Base-by-base conservation (phyloP, 2,113 vertebrate genomes). In the Psittacara wagleri region DNA sequence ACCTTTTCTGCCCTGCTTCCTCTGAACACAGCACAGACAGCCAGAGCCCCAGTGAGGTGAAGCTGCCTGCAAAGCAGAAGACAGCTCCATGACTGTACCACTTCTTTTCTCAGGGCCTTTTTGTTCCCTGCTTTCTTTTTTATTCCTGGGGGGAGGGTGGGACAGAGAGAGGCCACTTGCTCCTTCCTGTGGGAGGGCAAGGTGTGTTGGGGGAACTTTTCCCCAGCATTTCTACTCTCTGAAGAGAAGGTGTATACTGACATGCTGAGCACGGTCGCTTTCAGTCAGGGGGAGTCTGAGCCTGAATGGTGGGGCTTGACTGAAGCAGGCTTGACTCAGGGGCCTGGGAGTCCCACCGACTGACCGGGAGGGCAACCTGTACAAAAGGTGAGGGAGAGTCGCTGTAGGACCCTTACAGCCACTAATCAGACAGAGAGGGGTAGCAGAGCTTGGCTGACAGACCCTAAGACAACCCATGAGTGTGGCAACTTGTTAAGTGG, bases 31-130 rank as follows among this genome's bases (percentile, higher is more conserved):
- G 70, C 48, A 43, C 10, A 76, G 72, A 49, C 2, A 69, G 19
- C 8, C 35, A 64, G 76, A 90, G 31, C 62, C 46, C 20, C 62
- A 37, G 18, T 27, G 44, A 64, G 35, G 11, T 55, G 55, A 64
- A 91, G 52, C 89, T 91, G 25, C 46, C 77, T 75, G 69, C 66
- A 86, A 81, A 87, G 57, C 17, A 52, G 52, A 90, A 83, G 33
- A 41, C 2, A 2, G 37, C 57, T 79, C 54, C 0, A 0, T 73
- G 67, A 69, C 70, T 70, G 9, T 74, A 44, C 61, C 52, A 19
- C 55, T 80, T 48, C 31, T 68, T 75, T 83, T 75, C 55, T 59
- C 0, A 0, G 35, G 16, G 55, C 51, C 22, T 72, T 91, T 86
- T 70, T 77, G 2, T 14, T 89, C 37, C 44, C 19, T 4, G 1